Conservation (phyloP, 2,888 invertebrate genomes). For the Euspilapteryx auroguttella region DNA sequence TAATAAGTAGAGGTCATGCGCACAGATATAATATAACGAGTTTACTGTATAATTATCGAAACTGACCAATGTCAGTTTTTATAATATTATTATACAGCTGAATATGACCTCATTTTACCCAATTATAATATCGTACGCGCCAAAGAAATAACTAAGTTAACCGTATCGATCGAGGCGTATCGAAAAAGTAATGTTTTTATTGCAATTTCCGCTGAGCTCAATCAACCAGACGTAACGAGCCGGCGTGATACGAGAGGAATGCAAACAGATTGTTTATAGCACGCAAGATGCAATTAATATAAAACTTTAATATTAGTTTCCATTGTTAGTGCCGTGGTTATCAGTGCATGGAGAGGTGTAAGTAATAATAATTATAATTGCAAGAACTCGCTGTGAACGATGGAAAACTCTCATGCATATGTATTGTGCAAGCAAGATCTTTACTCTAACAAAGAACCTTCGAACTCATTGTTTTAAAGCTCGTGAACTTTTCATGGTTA, state of each 20-base stretch:
- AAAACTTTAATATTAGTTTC: conserved; percentile 50
- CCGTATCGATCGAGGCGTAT: conserved; percentile 4
- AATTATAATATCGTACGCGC: no score
- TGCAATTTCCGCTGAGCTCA: conserved; percentile 25
- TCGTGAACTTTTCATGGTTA: no score
- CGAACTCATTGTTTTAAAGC: no score
- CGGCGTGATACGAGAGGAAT: conserved; percentile 25
- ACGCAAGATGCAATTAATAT: conserved; percentile 36
- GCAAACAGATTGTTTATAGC: conserved; percentile 24
- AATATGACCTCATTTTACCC: no score
- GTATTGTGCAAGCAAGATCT: no score
- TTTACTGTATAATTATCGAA: no score
- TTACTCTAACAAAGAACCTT: no score
- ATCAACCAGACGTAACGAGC: conserved; percentile 23
- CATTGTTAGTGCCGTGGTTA: conserved; percentile 43
- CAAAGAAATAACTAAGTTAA: no score
- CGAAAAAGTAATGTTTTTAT: conserved; percentile 13
- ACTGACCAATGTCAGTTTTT: no score
- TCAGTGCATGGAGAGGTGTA: conserved; percentile 44
- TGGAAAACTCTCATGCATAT: conserved; percentile 39
- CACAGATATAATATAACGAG: no score
- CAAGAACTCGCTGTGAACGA: conserved; percentile 30
- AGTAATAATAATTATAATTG: conserved; percentile 39
- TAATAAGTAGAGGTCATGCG: no score
- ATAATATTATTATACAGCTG: no score